Conservation (phyloP, 2,113 vertebrate species). For the Indicator maculatus region DNA sequence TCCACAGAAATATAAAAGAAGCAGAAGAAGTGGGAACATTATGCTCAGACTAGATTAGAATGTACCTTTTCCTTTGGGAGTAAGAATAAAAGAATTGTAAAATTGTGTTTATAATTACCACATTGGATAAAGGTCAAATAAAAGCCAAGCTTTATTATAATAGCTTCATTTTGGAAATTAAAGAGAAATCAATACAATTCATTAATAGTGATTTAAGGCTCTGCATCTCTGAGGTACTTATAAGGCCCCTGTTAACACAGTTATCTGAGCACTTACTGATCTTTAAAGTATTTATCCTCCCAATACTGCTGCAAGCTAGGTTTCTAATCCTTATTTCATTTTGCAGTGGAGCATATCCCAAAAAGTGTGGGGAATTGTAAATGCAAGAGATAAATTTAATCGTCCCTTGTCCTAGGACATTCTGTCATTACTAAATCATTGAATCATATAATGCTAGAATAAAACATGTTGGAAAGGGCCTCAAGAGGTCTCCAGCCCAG, state of each 20-base stretch:
- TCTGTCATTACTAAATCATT: background rate
- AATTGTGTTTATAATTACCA: conserved; percentile 32
- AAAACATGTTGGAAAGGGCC: background rate
- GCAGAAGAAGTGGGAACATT: background rate
- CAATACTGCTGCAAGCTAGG: background rate
- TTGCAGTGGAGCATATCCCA: background rate
- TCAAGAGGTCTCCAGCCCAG: background rate
- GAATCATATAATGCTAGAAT: background rate
- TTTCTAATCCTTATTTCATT: conserved; percentile 42
- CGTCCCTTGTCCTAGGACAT: background rate
- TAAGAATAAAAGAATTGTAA: conserved; percentile 44
- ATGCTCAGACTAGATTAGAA: background rate
- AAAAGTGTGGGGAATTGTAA: conserved; percentile 16
- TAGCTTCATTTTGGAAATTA: conserved; percentile 44
- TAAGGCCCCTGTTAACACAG: background rate
- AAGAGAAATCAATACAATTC: conserved; percentile 55
- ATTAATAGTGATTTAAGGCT: conserved; percentile 41
- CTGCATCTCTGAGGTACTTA: conserved; percentile 28
- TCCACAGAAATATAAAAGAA: background rate
- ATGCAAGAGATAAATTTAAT: conserved; percentile 12
- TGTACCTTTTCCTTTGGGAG: conserved; percentile 1
- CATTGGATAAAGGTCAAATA: conserved; percentile 36
- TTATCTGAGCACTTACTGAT: conserved; percentile 11
- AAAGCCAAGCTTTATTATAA: conserved; percentile 50
- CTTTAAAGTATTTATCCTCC: conserved; percentile 43